These are phyloP conservation scores for Pachycephus smyrnensis DNA, from an alignment of 2,888 invertebrate genomes.

Conservation along the genomic window DNA sequence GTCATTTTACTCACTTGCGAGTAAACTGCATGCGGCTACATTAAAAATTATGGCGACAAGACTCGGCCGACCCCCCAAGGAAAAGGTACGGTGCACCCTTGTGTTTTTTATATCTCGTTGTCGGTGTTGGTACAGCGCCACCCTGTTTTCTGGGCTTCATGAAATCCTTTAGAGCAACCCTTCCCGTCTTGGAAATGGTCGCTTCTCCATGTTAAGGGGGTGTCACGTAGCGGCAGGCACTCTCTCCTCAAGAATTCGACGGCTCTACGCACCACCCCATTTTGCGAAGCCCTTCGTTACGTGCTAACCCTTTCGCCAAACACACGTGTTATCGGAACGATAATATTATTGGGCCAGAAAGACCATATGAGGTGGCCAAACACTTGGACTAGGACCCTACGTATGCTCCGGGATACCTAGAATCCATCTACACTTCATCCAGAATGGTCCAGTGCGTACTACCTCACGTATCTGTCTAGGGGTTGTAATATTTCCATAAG, in stretches of 20 bases:
- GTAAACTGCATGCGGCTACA: conserved; percentile 4
- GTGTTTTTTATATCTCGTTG: neutral
- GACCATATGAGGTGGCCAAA: conserved; percentile 8
- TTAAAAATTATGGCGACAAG: conserved; percentile 4
- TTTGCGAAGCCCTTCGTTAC: conserved; percentile 26
- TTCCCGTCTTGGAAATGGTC: neutral
- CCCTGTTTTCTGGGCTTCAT: neutral
- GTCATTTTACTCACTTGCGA: conserved; percentile 8
- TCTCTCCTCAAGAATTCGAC: neutral
- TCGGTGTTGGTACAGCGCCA: neutral
- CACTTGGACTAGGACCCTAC: neutral
- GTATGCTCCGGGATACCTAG: neutral
- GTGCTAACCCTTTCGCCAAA: conserved; percentile 35
- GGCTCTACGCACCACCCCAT: neutral
- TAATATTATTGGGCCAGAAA: conserved; percentile 38
- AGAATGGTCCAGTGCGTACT: neutral
- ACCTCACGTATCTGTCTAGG: neutral
- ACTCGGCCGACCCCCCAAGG: neutral
- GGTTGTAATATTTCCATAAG: neutral
- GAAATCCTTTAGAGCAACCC: neutral
- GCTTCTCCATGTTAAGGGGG: neutral
- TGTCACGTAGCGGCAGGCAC: neutral
- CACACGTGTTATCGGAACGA: conserved; percentile 37
- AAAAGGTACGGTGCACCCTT: neutral
- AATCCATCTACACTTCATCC: neutral